Evolutionary conservation across 53 echinoderm and acorn worm species (phyloP).

Genomic region (Paelopatides confundens): DNA sequence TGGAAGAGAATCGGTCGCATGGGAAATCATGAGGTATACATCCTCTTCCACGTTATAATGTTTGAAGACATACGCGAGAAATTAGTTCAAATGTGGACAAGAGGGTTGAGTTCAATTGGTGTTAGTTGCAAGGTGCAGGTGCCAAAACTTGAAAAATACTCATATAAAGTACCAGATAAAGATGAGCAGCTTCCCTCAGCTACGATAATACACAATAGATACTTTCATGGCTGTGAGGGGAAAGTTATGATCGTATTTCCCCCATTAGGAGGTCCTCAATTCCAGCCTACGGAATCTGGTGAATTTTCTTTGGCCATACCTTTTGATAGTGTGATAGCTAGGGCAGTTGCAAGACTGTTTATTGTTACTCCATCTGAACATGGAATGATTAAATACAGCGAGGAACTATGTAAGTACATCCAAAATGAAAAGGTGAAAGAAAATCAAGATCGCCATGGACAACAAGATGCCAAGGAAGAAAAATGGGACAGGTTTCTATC

Average conservation of each 20-base stretch:
- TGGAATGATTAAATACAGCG: constrained; percentile 1
- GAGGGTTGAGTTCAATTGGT: not conserved
- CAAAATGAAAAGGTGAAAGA: not conserved
- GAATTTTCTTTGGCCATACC: not conserved
- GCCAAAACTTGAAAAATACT: not conserved
- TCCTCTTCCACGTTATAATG: constrained; percentile 13
- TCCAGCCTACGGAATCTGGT: not conserved
- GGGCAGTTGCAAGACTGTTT: not conserved
- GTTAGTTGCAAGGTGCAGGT: constrained; percentile 9
- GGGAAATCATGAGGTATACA: not conserved
- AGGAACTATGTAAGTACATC: constrained; percentile 1
- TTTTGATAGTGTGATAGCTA: constrained; percentile 10
- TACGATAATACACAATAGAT: constrained; percentile 4
- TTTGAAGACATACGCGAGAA: constrained; percentile 18
- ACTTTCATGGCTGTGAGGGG: constrained; percentile 26
- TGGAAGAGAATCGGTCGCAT: not conserved
- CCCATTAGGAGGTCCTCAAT: constrained; percentile 21
- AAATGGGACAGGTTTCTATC: constrained; percentile 28
- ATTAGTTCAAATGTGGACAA: not conserved
- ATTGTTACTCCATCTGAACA: not conserved
- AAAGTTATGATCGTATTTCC: constrained; percentile 25
- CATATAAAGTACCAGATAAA: not conserved
- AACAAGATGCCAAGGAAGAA: not conserved
- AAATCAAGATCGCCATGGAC: not conserved
- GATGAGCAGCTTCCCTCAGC: not conserved